Conservation (phyloP, 92 coral and sea anemone species). For the Diadumene lineata region DNA sequence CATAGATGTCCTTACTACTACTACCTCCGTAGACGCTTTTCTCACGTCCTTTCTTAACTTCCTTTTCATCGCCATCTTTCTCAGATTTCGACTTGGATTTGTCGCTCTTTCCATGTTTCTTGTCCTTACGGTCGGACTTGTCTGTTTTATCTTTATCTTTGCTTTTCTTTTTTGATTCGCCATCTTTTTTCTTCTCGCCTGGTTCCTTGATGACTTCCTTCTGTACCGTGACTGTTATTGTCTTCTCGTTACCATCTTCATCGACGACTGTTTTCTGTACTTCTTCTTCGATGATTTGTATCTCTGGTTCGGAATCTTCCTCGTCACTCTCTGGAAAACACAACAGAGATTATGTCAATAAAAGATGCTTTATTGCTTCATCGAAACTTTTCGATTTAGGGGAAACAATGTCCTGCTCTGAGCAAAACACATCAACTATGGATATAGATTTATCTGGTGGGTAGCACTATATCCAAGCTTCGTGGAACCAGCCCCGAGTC, state of each 20-base stretch:
- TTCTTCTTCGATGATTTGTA: constrained; percentile 72
- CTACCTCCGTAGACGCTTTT: constrained; percentile 40
- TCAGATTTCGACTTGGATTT: constrained; percentile 45
- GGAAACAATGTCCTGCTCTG: no score
- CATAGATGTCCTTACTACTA: constrained; percentile 34
- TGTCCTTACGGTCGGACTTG: constrained; percentile 58
- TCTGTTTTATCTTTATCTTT: constrained; percentile 60
- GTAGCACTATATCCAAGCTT: no score
- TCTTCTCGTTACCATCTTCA: constrained; percentile 78
- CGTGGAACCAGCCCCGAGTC: no score
- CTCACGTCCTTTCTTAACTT: constrained; percentile 58
- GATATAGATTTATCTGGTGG: no score
- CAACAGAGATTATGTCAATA: neutral
- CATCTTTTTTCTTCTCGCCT: constrained; percentile 57
- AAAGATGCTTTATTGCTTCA: no score
- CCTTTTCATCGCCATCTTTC: constrained; percentile 54
- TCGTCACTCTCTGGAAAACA: constrained; percentile 43
- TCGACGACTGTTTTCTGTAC: constrained; percentile 69
- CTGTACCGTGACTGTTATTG: constrained; percentile 71
- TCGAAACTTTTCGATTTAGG: no score
- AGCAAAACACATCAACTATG: no score
- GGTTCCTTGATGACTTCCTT: constrained; percentile 63
- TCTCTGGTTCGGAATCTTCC: constrained; percentile 60
- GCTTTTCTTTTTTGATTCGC: constrained; percentile 54
- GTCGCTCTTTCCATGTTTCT: constrained; percentile 42